Percentiles rank a stretch among this genome's conserved stretches.
phyloP scores from a whole-genome alignment of 2,797 vertebrate genomes.

The Sandelia bainsii region DNA sequence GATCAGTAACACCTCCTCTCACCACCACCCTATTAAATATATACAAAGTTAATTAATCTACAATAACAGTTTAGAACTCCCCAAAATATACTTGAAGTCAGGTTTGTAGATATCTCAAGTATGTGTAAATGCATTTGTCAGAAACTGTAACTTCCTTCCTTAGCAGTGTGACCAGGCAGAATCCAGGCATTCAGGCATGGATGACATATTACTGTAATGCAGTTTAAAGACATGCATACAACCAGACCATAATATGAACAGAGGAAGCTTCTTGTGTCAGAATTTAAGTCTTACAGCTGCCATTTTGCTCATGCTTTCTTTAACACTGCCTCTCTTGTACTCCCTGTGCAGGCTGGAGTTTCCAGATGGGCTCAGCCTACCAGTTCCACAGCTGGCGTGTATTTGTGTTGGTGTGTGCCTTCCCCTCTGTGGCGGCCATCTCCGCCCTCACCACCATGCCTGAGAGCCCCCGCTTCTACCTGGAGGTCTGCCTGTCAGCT shows the following conservation, averaged over 20 bases:
- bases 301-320: slow-evolving; percentile 1
- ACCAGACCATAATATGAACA: neutral
- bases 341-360: slow-evolving; percentile 91
- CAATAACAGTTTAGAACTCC: no score
- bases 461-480: slow-evolving; percentile 95
- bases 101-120: no score
- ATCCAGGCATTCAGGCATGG: no score
- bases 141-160: no score
- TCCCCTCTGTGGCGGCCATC: slow-evolving; percentile 95
- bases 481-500: slow-evolving; percentile 87
- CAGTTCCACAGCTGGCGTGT: slow-evolving; percentile 99
- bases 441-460: slow-evolving; percentile 96
- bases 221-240: neutral
- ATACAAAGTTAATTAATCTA: no score
- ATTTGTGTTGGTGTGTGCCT: slow-evolving; percentile 95
- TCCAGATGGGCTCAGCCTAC: slow-evolving; percentile 99
- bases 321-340: neutral
- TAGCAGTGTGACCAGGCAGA: no score
- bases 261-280: neutral
- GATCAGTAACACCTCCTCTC: no score
- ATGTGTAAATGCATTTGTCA: no score
- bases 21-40: no score
- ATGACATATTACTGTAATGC: neutral
- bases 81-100: no score
- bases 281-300: slow-evolving; percentile 18